Percentiles rank a stretch among this genome's conserved stretches.
Evolutionary conservation across 2,113 vertebrate genomes (phyloP).

Genomic region (Chaenogobius annularis): DNA sequence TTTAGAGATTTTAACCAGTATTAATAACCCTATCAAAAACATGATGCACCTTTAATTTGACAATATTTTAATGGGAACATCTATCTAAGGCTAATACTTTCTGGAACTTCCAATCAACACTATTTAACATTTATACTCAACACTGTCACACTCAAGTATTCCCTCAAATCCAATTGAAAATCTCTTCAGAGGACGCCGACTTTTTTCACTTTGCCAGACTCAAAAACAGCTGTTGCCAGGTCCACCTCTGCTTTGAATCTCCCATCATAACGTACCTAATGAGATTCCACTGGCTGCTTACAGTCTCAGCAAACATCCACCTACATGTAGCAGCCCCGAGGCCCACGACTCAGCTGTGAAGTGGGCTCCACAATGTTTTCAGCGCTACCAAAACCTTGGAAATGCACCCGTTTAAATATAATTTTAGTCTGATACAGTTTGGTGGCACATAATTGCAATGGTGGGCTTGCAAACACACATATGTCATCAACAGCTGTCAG

Average conservation of each 20-base stretch:
- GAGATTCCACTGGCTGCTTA: constrained; percentile 56
- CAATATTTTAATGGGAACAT: too few species aligned
- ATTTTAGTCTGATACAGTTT: constrained; percentile 55
- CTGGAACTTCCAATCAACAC: too few species aligned
- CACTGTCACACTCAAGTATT: constrained; percentile 37
- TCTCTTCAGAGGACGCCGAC: constrained; percentile 41
- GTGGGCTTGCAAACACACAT: constrained; percentile 24
- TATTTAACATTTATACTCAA: background rate
- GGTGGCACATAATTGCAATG: constrained; percentile 48
- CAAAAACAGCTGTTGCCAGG: constrained; percentile 42
- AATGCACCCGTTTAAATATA: constrained; percentile 51
- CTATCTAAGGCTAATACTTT: too few species aligned
- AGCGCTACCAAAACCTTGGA: constrained; percentile 45
- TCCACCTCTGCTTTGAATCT: constrained; percentile 63
- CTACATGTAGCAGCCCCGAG: constrained; percentile 30
- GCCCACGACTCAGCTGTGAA: constrained; percentile 42
- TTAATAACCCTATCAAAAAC: too few species aligned
- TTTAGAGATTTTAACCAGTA: too few species aligned
- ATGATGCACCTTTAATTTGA: too few species aligned
- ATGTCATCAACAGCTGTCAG: constrained; percentile 56
- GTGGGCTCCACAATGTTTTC: constrained; percentile 38
- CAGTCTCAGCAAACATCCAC: constrained; percentile 31
- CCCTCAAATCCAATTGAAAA: constrained; percentile 49
- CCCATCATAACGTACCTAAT: constrained; percentile 51
- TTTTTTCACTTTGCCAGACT: constrained; percentile 39